A percentile compares a stretch with the other conserved stretches of the same genome.
Evolutionary conservation across 2,113 vertebrate genomes (phyloP).

Genomic region (Illadopsis cleaveri): DNA sequence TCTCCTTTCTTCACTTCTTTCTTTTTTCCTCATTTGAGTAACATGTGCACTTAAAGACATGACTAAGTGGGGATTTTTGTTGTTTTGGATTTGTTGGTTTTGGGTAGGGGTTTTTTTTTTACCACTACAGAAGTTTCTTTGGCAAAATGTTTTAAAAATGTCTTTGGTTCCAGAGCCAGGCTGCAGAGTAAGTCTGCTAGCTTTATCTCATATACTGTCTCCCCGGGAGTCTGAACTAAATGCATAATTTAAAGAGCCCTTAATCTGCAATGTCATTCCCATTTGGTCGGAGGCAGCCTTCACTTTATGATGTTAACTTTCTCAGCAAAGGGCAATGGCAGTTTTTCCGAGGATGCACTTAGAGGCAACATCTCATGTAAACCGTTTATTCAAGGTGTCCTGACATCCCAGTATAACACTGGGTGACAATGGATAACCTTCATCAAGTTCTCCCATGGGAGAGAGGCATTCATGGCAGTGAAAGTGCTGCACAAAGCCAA

Average conservation of each 20-base stretch:
- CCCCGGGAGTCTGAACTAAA: conserved; percentile 75
- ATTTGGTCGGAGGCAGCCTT: conserved; percentile 75
- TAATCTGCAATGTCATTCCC: conserved; percentile 77
- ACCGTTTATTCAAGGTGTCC: conserved; percentile 65
- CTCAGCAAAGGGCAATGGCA: conserved; percentile 73
- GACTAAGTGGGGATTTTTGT: not conserved
- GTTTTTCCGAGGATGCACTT: conserved; percentile 52
- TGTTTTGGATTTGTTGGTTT: not conserved
- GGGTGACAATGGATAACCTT: conserved; percentile 65
- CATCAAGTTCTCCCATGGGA: conserved; percentile 43
- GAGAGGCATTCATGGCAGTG: not conserved
- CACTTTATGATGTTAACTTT: conserved; percentile 80
- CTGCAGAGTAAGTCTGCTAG: conserved; percentile 34
- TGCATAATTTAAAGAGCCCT: conserved; percentile 79
- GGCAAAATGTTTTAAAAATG: conserved; percentile 1
- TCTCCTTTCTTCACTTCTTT: not conserved
- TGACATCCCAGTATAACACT: conserved; percentile 46
- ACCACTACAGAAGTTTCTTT: not conserved
- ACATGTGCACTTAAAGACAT: not conserved
- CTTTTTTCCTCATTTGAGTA: not conserved
- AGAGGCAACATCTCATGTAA: conserved; percentile 52
- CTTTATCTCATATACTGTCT: conserved; percentile 64
- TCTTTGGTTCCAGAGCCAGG: not conserved
- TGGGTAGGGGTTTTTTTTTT: not conserved
- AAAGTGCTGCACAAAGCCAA: conserved; percentile 22